Base-by-base conservation (phyloP, 2,797 vertebrate genomes). In the Sebastes steindachneri region DNA sequence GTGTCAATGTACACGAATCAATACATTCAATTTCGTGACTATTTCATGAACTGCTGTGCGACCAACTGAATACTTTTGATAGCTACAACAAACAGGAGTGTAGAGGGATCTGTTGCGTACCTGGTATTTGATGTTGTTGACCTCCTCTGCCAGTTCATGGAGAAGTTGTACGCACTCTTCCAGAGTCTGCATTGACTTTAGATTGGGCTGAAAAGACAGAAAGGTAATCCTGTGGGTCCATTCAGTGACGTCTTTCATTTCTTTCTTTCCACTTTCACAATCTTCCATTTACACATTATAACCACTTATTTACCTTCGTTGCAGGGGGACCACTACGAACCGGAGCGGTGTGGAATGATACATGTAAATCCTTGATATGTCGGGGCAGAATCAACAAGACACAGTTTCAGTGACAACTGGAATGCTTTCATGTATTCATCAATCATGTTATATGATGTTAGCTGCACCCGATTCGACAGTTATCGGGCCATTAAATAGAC, bases 131-230 rank as follows among this genome's bases (percentile, higher is more conserved):
- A 78, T 71, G 60, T 65, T 65, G 15, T 45, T 64, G 25, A 71
- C 68, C 51, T 78, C 68, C 59, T 65, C 59, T 23, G 75, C 51
- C 26, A 78, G 75, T 48, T 48, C 41, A 1, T 33, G 75, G 17
- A 78, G 75, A 41, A 78, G 33, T 9, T 64, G n/a, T 2, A n/a
- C 2, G 15, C 75, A 78, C 21, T 78, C 51, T 4, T 35, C 6
- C 33, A 65, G 59, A 33, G 33, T 58, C 26, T 57, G 59, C 26
- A 64, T 3, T 3, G n/a, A 3, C 26, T 70, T 57, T 11, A 77
- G 59, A 25, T 15, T 35, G 12, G 45, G 25, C 75, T 70, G 48
- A 54, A 55, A 37, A 17, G 58, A 55, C 23, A 55, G 25, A 64
- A 64, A 35, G 29, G 5, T 35, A 10, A 55, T 55, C 51, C n/a